Evolutionary conservation across 2,888 invertebrate species (phyloP).

Genomic region (Aphelenchoides bicaudatus): DNA sequence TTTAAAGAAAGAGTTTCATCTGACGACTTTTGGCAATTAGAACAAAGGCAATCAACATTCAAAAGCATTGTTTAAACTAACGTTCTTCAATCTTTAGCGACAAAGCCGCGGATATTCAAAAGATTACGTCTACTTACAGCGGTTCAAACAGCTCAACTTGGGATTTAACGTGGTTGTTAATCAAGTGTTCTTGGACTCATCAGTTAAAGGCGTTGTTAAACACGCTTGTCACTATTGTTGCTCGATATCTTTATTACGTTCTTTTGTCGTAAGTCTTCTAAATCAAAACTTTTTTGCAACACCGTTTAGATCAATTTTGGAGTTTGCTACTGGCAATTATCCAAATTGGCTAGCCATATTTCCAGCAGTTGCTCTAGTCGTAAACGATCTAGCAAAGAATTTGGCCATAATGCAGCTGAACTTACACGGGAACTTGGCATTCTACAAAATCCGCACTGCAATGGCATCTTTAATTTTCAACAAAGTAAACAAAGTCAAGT

Average conservation of each 20-base stretch:
- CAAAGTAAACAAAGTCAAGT: no score
- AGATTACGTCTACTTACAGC: background rate
- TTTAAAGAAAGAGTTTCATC: background rate
- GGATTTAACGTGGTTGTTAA: background rate
- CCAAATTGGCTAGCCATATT: background rate
- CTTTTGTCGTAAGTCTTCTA: slow-evolving; percentile 12
- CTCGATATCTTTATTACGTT: slow-evolving; percentile 2
- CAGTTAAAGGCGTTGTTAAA: background rate
- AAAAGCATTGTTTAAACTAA: background rate
- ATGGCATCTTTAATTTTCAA: slow-evolving; percentile 22
- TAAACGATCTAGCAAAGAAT: background rate
- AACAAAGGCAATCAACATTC: background rate
- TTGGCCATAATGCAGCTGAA: background rate
- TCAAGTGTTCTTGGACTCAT: background rate
- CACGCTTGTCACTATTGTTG: background rate
- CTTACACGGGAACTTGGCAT: slow-evolving; percentile 7
- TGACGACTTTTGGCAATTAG: slow-evolving; percentile 27
- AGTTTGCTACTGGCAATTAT: slow-evolving; percentile 2
- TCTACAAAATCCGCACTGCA: slow-evolving; percentile 18
- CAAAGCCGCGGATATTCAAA: background rate
- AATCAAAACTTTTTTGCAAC: slow-evolving; percentile 15
- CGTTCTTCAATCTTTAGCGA: background rate
- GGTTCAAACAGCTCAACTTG: background rate
- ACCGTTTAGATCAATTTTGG: background rate
- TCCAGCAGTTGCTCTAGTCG: background rate